Percentiles rank a stretch among this genome's conserved stretches.
Conservation (phyloP, 2,888 invertebrate genomes). For the Cryptops parisi region DNA sequence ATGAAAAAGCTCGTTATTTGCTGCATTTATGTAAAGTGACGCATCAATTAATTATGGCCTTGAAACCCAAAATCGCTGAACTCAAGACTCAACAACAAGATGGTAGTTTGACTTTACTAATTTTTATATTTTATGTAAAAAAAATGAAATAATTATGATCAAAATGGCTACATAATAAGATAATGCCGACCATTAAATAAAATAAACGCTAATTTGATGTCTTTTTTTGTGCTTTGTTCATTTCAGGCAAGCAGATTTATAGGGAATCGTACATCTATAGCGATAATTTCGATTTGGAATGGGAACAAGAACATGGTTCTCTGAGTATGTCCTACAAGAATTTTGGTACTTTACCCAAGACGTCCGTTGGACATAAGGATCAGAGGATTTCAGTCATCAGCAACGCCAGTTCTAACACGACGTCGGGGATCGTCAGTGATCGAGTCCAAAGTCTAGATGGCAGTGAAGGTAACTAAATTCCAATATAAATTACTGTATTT, state of each 20-base stretch:
- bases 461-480: conserved; percentile 38
- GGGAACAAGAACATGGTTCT: conserved; percentile 24
- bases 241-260: conserved; percentile 44
- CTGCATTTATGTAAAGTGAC: conserved; percentile 77
- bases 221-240: neutral
- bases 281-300: conserved; percentile 29
- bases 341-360: conserved; percentile 17
- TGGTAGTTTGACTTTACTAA: conserved; percentile 33
- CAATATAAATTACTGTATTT: conserved; percentile 25
- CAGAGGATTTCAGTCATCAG: conserved; percentile 81
- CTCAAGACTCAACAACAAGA: conserved; percentile 69
- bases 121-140: neutral
- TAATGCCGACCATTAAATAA: neutral
- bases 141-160: too few species aligned
- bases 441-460: conserved; percentile 89
- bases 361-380: conserved; percentile 33
- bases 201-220: conserved; percentile 12
- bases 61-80: conserved; percentile 63
- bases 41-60: conserved; percentile 87
- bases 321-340: conserved; percentile 15
- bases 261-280: conserved; percentile 56
- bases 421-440: conserved; percentile 91
- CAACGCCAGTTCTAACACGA: conserved; percentile 89
- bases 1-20: conserved; percentile 84
- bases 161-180: neutral